phyloP scores from a whole-genome alignment of 2,888 invertebrate species.

The Rugalucina vietnamica region DNA sequence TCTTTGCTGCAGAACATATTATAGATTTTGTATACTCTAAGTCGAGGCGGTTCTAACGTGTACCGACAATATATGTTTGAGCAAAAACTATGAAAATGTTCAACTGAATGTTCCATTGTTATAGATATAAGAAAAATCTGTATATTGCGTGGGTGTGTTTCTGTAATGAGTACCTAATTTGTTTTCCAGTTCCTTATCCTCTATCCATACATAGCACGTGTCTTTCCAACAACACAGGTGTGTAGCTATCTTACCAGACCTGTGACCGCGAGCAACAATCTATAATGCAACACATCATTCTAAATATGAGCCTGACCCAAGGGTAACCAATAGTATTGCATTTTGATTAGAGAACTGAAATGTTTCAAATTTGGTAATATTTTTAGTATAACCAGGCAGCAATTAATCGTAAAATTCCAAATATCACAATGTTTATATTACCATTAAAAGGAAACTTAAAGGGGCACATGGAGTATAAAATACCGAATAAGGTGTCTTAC shows the following conservation, averaged over 20 bases:
- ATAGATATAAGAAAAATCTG: too few relatives aligned
- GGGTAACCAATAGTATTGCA: not conserved
- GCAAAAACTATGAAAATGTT: too few relatives aligned
- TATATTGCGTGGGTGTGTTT: too few relatives aligned
- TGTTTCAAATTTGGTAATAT: not conserved
- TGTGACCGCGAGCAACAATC: constrained; percentile 75
- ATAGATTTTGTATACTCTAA: too few relatives aligned
- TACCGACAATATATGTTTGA: too few relatives aligned
- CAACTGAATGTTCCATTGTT: too few relatives aligned
- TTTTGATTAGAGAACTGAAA: not conserved
- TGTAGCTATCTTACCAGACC: constrained; percentile 73
- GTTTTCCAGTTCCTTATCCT: constrained; percentile 77
- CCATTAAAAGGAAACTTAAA: too few relatives aligned
- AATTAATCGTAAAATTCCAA: not conserved
- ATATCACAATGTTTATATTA: not conserved
- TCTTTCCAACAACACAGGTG: constrained; percentile 80
- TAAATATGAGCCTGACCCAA: not conserved
- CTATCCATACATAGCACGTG: constrained; percentile 80
- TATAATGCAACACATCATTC: constrained; percentile 31
- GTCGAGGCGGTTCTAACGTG: too few relatives aligned
- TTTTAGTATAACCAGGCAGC: too few relatives aligned
- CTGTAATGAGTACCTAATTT: constrained; percentile 72
- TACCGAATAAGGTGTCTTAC: too few relatives aligned
- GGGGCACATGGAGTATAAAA: too few relatives aligned
- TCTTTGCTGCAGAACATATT: too few relatives aligned